Evolutionary conservation across 2,888 invertebrate genomes (phyloP), one percentile per base, ranked within the genome.

Genomic region (Idaea straminata): DNA sequence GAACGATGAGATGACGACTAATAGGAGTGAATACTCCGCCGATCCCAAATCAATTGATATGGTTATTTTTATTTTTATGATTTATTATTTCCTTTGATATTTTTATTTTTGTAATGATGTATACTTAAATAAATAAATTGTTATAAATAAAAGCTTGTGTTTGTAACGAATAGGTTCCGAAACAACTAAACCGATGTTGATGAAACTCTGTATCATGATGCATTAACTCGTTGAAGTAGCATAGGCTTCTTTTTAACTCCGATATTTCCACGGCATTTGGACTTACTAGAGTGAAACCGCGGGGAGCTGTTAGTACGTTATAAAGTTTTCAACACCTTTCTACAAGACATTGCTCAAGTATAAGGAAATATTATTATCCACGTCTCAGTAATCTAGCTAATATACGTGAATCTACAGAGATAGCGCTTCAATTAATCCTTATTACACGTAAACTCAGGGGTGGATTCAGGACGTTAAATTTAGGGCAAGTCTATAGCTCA

Each of bases 401-500:
- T 64, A 69, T 65, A 63, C 68, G 64, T 72, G 69, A 72, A 74
- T 71, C 63, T 68, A 68, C 68, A 64, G 59, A 59, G 70, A 72
- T 70, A 71, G 66, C 72, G 71, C 73, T 71, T 72, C 73, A 78
- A 81, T 81, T 79, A 81, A 73, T 74, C 69, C 76, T 74, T 64
- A 70, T 67, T 71, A 68, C 72, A 75, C 79, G 75, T 73, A 72
- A 72, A 75, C 77, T 69, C 74, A 81, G 77, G 77, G 78, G 72
- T 72, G 62, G 69, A 64, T n/a, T 15, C 63, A 15, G 61, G 60
- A 62, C 64, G 7, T 15, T 59, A 5, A 58, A 13, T 15, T 15
- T 6, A 16, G 15, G 58, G 58, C 58, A 15, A 15, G n/a, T 5
- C 15, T 3, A 5, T 0, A 5, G 15, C 6, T 16, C 5, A 59